Evolutionary conservation across 2,888 invertebrate species (phyloP), one percentile per base, ranked within the genome.

Genomic region (Hermaeophaga mercurialis): DNA sequence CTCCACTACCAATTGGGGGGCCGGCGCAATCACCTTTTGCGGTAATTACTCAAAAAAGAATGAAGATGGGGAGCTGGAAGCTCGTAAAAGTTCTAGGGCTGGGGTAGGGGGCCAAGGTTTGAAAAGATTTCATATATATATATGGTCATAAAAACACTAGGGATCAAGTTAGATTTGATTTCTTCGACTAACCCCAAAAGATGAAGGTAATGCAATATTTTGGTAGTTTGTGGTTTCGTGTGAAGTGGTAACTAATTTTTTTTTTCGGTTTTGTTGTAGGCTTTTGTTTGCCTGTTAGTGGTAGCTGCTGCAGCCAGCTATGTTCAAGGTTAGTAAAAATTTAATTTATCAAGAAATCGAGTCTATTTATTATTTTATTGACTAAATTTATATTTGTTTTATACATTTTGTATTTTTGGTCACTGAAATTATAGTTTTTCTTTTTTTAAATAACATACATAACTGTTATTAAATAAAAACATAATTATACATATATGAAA

Each of bases 251-350:
- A 50, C 18, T 19, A 33, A 52, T 54, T 56, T 57, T 49, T 59
- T 56, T 62, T 41, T 60, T 58, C 43, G 50, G 41, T 43, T 66
- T 70, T 56, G 24, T 39, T 39, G 2, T 55, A 72, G 72, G 71
- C 67, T 62, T 71, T 71, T 57, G 66, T 70, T 50, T 72, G 71
- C 55, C 61, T 72, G 12, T 63, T 72, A 38, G 66, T 67, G 19
- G 66, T 69, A 43, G 69, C 65, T 39, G 64, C 67, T 19, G 65
- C 64, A 43, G 67, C 67, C 58, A 63, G 59, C 49, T 57, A 59
- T 22, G 61, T 59, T 17, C 59, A 65, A 61, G 66, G 64, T 65
- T 50, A 46, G 59, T 58, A 22, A 6, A n/a, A n/a, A n/a, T n/a
- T n/a, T n/a, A n/a, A n/a, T n/a, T n/a, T n/a, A n/a, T n/a, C n/a